phyloP scores from a whole-genome alignment of 1,140 invertebrate genomes.

The Vollenhovia emeryi region DNA sequence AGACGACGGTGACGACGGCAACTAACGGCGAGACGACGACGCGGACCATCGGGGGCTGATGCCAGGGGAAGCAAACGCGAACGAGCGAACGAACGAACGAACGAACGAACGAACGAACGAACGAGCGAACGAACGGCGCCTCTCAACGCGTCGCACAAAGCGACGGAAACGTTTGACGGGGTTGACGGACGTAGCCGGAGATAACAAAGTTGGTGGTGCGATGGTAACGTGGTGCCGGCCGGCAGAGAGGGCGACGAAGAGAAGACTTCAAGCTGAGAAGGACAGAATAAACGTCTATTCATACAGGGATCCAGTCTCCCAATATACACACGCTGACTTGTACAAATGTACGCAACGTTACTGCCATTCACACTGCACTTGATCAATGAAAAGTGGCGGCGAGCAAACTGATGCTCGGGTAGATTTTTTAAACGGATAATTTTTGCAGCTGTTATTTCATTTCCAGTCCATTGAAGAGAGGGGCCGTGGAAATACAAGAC shows the following conservation, averaged over 20 bases:
- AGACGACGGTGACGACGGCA: constrained; percentile 27
- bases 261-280: constrained; percentile 15
- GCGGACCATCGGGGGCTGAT: constrained; percentile 35
- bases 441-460: not conserved
- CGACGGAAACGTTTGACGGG: constrained; percentile 79
- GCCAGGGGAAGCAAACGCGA: constrained; percentile 12
- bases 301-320: not conserved
- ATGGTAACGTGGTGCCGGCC: constrained; percentile 17
- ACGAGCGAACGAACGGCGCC: constrained; percentile 39
- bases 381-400: not conserved
- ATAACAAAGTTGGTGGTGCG: constrained; percentile 73
- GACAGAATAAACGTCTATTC: constrained; percentile 7
- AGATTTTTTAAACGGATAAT: not conserved
- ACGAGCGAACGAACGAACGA: constrained; percentile 10
- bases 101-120: constrained; percentile 27
- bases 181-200: constrained; percentile 76
- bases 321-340: not conserved
- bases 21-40: constrained; percentile 15
- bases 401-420: not conserved
- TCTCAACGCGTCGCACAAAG: constrained; percentile 69
- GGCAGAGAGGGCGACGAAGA: not conserved
- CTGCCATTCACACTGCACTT: not conserved
- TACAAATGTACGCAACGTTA: constrained; percentile 1
- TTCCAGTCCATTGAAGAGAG: not conserved
- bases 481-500: not conserved